Evolutionary conservation across 2,113 vertebrate species (phyloP).

Genomic region (Maccullochella peelii): DNA sequence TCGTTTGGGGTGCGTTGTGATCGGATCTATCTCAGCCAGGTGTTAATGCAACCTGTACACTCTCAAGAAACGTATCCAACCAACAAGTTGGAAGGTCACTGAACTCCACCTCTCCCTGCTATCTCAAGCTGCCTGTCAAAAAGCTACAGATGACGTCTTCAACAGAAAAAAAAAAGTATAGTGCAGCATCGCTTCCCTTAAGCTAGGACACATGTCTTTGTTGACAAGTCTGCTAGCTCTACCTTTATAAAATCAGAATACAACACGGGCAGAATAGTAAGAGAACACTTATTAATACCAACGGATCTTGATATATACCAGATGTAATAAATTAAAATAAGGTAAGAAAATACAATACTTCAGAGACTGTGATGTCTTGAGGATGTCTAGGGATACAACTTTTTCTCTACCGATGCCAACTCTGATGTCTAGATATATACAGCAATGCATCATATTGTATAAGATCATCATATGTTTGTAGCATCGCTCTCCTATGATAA

Average conservation of each 20-base stretch:
- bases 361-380: no score
- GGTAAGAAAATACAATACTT: no score
- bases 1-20: background rate
- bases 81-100: background rate
- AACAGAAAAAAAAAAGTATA: no score
- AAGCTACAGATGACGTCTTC: background rate
- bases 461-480: no score
- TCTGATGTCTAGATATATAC: no score
- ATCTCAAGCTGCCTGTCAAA: background rate
- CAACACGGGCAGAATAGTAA: background rate
- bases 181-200: background rate
- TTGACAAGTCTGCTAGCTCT: background rate
- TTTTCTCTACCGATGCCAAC: no score
- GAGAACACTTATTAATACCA: no score
- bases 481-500: no score
- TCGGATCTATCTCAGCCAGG: constrained; percentile 21
- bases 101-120: background rate
- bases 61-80: background rate
- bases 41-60: background rate
- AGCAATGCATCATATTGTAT: no score
- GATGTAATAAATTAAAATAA: no score
- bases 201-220: background rate
- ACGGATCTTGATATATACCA: no score
- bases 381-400: no score
- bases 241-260: background rate